Evolutionary conservation across 2,113 vertebrate species (phyloP).

Genomic region (Phasianus colchicus): DNA sequence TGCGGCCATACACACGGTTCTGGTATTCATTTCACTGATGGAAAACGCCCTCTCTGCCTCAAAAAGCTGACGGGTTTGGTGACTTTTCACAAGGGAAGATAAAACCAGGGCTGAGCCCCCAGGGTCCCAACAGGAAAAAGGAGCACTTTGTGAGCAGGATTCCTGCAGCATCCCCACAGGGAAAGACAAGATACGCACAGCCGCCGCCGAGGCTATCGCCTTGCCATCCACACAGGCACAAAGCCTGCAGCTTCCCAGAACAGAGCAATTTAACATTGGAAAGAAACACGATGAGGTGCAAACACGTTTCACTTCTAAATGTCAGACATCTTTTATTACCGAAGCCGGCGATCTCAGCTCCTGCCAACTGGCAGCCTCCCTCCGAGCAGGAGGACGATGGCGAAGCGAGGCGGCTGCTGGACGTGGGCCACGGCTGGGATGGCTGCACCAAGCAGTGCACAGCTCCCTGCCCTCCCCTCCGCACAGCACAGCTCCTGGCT

Average conservation of each 20-base stretch:
- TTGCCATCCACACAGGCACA: slow-evolving; percentile 9
- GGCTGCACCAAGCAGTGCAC: not conserved
- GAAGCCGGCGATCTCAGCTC: slow-evolving; percentile 1
- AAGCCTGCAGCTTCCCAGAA: slow-evolving; percentile 37
- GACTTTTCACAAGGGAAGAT: not conserved
- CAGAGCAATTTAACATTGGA: not conserved
- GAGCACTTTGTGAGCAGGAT: not conserved
- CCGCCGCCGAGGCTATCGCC: not conserved
- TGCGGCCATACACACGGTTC: not conserved
- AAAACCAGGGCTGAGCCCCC: not conserved
- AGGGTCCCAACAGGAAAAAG: not conserved
- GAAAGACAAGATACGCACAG: not conserved
- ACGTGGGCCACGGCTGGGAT: not conserved
- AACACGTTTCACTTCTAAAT: slow-evolving; percentile 64
- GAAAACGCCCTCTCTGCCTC: not conserved
- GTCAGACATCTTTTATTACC: slow-evolving; percentile 64
- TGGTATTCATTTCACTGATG: not conserved
- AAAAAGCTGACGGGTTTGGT: accelerated
- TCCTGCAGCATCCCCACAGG: not conserved
- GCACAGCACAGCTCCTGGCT: not conserved
- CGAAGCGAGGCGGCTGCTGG: not conserved
- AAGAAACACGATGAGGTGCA: slow-evolving; percentile 66
- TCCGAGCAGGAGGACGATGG: not conserved
- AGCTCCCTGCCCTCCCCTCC: not conserved
- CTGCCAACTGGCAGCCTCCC: slow-evolving; percentile 55